Evolutionary conservation across 2,797 vertebrate genomes (phyloP), one percentile per base, ranked within the genome.

Genomic region (Smutsia temminckii): DNA sequence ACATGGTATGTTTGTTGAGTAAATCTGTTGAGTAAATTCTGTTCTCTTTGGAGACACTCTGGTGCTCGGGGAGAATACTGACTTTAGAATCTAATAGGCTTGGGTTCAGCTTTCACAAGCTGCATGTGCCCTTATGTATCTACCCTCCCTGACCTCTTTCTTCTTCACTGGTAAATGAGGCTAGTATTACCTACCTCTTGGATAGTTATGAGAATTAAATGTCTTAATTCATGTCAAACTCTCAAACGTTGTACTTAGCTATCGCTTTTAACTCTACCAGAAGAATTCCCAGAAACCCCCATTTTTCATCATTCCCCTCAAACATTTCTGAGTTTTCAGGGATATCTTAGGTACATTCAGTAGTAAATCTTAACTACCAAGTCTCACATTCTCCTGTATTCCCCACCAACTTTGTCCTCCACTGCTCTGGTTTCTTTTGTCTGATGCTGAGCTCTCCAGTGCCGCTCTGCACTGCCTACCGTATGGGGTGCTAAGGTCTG

Each of bases 21-120:
- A 49, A 72, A 79, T 78, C 23, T 81, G 34, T 71, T 93, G 93
- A 51, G 13, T 85, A 85, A 68, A 71, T 79, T 94, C 71, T 61
- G 14, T 90, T n/a, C 10, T 87, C 46, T 94, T 80, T 79, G 49
- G 71, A 89, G 85, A 57, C 12, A 34, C 11, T 68, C 10, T 6
- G 5, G 53, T 72, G 1, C 53, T 13, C 20, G 64, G 32, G 12
- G 42, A 34, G 51, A 91, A n/a, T 25, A 23, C 53, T 51, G 14
- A 29, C 14, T 63, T 78, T 66, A 59, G 53, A 91, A 88, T 49
- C 51, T 57, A n/a, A 90, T 29, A 72, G 18, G 53, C 32, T 32
- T 37, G 64, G 27, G 21, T 64, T 95, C 40, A 63, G 83, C 59
- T 79, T 40, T 84, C 64, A 68, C 25, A 91, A 85, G 42, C 78